These are phyloP conservation scores for Platorchestia sp. DNA, from an alignment of 1,140 invertebrate species.

Conservation along the genomic window DNA sequence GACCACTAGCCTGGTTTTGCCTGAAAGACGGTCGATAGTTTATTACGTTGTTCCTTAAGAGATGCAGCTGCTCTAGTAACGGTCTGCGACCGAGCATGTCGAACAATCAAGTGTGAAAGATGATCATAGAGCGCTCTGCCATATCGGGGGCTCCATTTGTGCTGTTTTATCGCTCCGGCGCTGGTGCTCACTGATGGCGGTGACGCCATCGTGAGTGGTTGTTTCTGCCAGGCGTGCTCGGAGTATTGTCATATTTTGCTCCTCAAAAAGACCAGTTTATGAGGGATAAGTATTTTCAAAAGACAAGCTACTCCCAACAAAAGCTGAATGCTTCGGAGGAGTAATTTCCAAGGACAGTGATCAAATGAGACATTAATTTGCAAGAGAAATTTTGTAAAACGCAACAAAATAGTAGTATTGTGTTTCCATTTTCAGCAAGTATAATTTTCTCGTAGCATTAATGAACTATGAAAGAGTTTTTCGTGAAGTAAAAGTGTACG, in stretches of 20 bases:
- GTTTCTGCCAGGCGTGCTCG: neutral
- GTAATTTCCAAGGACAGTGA: neutral
- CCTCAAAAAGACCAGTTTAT: neutral
- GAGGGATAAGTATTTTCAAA: neutral
- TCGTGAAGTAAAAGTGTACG: too few relatives aligned
- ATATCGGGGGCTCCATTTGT: neutral
- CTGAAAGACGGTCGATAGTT: neutral
- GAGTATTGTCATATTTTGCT: neutral
- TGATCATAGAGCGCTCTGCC: neutral
- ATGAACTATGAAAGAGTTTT: too few relatives aligned
- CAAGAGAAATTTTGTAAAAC: too few relatives aligned
- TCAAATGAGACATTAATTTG: too few relatives aligned
- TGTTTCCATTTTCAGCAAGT: too few relatives aligned
- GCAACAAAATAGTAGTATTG: too few relatives aligned
- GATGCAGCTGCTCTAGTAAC: conserved; percentile 34
- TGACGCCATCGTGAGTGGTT: neutral
- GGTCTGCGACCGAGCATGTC: conserved; percentile 20
- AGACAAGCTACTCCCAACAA: neutral
- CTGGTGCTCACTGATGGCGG: neutral
- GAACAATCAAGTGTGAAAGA: neutral
- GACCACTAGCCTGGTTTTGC: neutral
- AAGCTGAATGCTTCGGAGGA: neutral
- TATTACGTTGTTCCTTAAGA: neutral
- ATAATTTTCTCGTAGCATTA: too few relatives aligned
- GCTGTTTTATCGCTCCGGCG: neutral